These are phyloP conservation scores for Felis catus DNA, from an alignment of 2,113 vertebrate genomes.

Conservation along the genomic window DNA sequence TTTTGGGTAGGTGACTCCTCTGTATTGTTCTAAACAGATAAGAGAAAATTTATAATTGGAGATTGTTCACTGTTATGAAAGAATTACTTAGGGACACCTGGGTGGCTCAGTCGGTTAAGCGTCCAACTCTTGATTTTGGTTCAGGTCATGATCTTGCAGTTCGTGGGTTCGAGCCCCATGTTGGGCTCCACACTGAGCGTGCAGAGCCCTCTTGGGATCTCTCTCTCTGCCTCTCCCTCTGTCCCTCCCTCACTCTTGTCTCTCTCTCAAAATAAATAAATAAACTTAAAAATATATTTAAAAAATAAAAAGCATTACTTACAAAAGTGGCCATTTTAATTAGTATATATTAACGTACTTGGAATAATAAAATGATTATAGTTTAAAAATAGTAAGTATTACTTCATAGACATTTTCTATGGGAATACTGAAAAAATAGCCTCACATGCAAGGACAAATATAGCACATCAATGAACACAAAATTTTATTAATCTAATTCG, in stretches of 20 bases:
- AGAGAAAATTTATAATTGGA: not conserved
- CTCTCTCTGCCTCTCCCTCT: too few species aligned
- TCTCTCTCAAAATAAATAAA: too few species aligned
- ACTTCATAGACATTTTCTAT: not conserved
- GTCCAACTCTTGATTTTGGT: too few species aligned
- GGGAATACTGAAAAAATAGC: not conserved
- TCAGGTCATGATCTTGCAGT: too few species aligned
- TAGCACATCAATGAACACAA: not conserved
- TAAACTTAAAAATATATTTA: too few species aligned
- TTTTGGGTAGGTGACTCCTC: not conserved
- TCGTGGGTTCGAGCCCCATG: too few species aligned
- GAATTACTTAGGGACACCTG: too few species aligned
- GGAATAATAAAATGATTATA: not conserved
- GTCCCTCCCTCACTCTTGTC: too few species aligned
- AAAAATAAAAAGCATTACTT: not conserved
- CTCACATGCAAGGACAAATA: not conserved
- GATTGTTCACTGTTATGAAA: not conserved
- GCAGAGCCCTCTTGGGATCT: too few species aligned
- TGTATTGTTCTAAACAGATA: not conserved
- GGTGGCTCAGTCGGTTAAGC: too few species aligned
- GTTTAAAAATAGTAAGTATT: not conserved
- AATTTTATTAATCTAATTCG: not conserved
- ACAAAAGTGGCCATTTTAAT: not conserved
- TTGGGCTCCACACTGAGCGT: too few species aligned
- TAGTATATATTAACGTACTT: not conserved